Evolutionary conservation across 92 coral and sea anemone genomes (phyloP).

Genomic region (Hydrozoanthus gracilis): DNA sequence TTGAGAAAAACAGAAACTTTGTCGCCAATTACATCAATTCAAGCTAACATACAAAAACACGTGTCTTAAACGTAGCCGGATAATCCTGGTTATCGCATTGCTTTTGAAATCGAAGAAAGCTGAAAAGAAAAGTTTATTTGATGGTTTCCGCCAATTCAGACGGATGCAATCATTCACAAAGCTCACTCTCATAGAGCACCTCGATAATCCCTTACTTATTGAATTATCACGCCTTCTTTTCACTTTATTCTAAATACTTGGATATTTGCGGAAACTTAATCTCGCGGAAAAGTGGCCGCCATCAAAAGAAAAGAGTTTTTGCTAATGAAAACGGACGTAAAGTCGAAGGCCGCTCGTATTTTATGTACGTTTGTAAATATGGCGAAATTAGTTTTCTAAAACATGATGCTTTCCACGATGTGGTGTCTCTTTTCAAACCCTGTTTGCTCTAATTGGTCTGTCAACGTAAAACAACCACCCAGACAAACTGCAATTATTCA

Average conservation of each 20-base stretch:
- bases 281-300: conserved; percentile 1
- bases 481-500: conserved; percentile 9
- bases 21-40: background rate
- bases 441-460: background rate
- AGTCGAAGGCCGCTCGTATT: conserved; percentile 1
- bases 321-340: conserved; percentile 5
- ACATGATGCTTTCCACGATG: background rate
- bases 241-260: background rate
- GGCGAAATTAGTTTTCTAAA: background rate
- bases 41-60: background rate
- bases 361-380: background rate
- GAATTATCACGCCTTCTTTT: background rate
- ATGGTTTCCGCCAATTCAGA: conserved; percentile 10
- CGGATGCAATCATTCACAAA: conserved; percentile 4
- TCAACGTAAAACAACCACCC: background rate
- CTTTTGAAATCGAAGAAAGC: background rate
- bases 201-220: background rate
- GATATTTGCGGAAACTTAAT: background rate
- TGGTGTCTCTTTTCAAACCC: background rate
- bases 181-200: background rate
- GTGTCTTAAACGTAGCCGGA: background rate
- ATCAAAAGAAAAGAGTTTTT: background rate
- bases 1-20: background rate
- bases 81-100: background rate
- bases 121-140: background rate